A percentile compares a stretch with the other conserved stretches of the same genome.
Evolutionary conservation across 2,888 invertebrate species (phyloP).

Genomic region (Philhelius pedissequus): DNA sequence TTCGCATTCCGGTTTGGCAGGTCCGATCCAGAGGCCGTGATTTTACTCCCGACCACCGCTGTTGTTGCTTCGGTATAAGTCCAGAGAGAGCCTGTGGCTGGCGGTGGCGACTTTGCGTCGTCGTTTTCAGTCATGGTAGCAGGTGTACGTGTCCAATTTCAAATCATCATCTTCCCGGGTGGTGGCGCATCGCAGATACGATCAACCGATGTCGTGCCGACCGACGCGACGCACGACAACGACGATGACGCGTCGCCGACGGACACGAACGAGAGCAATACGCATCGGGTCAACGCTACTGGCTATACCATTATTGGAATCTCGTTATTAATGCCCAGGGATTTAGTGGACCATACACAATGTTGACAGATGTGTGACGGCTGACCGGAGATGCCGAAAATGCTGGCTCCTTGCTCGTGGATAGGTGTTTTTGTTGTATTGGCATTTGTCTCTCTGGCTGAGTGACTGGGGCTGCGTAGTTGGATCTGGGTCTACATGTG

Average conservation of each 20-base stretch:
- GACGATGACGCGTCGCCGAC: background rate
- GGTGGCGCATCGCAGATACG: background rate
- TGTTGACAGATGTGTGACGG: constrained; percentile 53
- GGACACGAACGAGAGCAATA: background rate
- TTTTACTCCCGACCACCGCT: background rate
- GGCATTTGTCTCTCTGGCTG: background rate
- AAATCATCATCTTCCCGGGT: constrained; percentile 1
- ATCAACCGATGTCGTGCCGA: too few relatives aligned
- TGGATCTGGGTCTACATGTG: background rate
- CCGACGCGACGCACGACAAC: background rate
- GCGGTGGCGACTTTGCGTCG: background rate
- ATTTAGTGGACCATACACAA: constrained; percentile 26
- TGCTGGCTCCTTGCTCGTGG: background rate
- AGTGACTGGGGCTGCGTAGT: too few relatives aligned
- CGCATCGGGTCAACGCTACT: constrained; percentile 9
- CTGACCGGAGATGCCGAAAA: constrained; percentile 12
- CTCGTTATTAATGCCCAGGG: constrained; percentile 44
- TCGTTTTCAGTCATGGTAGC: constrained; percentile 25
- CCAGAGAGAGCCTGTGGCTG: background rate
- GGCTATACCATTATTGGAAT: constrained; percentile 30
- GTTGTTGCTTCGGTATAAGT: background rate
- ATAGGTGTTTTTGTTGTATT: background rate
- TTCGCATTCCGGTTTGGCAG: constrained; percentile 47
- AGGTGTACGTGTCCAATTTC: constrained; percentile 38
- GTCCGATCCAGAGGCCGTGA: background rate